phyloP scores from a whole-genome alignment of 1,140 invertebrate genomes.

The Carcinoscorpius rotundicauda region DNA sequence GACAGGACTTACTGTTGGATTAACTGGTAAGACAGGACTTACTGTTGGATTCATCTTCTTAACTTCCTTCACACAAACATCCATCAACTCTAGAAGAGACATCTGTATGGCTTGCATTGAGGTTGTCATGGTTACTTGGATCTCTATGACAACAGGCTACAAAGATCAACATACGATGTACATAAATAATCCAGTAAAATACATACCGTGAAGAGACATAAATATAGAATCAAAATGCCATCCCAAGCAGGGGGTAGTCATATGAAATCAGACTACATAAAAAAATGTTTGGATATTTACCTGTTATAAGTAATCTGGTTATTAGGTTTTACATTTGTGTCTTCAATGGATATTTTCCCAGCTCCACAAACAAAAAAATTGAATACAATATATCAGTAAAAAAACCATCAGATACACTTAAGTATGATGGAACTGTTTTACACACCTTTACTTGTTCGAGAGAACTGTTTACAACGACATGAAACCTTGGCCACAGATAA shows the following conservation, averaged over 20 bases:
- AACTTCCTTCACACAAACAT: slow-evolving; percentile 59
- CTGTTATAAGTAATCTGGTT: no score
- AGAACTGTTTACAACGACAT: slow-evolving; percentile 42
- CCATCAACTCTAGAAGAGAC: slow-evolving; percentile 78
- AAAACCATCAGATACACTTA: no score
- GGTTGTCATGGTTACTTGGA: slow-evolving; percentile 67
- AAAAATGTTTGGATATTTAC: no score
- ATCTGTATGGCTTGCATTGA: slow-evolving; percentile 74
- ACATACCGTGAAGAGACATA: no score
- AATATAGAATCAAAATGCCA: no score
- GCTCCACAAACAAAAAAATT: slow-evolving; percentile 16
- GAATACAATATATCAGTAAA: no score
- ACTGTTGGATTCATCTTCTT: slow-evolving; percentile 22
- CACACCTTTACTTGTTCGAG: slow-evolving; percentile 35
- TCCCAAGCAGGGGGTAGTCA: no score
- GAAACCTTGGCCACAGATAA: slow-evolving; percentile 84
- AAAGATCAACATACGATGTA: not conserved
- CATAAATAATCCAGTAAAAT: no score
- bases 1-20: no score
- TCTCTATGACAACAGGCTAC: slow-evolving; percentile 72
- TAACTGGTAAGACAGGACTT: not conserved
- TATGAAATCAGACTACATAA: no score
- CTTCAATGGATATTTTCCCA: not conserved
- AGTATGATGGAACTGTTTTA: no score
- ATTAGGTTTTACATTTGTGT: not conserved